Conservation (phyloP, 2,113 vertebrate species). For the Eublepharis macularius region DNA sequence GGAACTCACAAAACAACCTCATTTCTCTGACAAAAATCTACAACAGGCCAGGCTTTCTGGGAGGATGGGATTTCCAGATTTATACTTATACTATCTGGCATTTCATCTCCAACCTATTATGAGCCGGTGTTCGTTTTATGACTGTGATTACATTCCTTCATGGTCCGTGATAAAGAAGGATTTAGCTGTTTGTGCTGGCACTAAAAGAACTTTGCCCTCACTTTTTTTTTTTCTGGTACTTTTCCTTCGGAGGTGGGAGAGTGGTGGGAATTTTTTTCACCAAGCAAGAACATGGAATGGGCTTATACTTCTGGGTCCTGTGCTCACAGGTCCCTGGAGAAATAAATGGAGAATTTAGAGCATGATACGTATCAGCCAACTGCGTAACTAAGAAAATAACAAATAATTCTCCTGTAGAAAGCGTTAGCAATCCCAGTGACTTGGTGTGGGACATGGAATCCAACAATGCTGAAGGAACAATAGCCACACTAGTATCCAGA, state of each 20-base stretch:
- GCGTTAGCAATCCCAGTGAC: too few species aligned
- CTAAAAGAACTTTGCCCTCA: neutral
- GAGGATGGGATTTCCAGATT: neutral
- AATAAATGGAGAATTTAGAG: neutral
- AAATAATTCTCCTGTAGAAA: neutral
- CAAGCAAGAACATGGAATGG: neutral
- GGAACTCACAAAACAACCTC: neutral
- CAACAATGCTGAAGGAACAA: too few species aligned
- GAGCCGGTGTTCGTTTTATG: neutral
- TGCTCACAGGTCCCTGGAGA: neutral
- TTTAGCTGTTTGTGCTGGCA: conserved; percentile 1
- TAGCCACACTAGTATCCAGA: too few species aligned
- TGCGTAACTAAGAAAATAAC: neutral
- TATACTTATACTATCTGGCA: conserved; percentile 7
- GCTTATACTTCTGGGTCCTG: neutral
- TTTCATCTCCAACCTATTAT: conserved; percentile 19
- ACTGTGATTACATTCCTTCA: conserved; percentile 10
- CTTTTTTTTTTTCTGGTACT: neutral
- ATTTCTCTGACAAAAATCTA: neutral
- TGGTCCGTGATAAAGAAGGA: conserved; percentile 7
- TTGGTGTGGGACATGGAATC: neutral
- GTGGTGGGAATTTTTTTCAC: neutral
- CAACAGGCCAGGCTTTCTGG: conserved; percentile 19
- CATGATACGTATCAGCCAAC: neutral
- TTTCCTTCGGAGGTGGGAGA: neutral